Evolutionary conservation across 1,140 invertebrate species (phyloP), one percentile per base, ranked within the genome.

Genomic region (Glossosoma conforme): DNA sequence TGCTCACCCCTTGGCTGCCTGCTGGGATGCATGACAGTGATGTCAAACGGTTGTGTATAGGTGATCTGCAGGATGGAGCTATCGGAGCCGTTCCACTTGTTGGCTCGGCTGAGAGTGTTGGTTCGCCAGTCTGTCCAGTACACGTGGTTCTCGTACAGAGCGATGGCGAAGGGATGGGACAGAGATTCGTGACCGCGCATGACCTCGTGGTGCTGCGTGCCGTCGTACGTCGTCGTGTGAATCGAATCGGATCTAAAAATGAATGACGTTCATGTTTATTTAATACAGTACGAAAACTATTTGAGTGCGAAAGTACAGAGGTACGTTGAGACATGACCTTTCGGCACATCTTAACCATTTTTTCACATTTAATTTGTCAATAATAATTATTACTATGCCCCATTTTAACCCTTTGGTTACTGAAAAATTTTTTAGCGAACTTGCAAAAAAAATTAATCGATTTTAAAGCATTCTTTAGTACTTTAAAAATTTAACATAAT

Each of bases 91-190:
- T 76, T 86, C 85, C 72, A 78, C 68, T 90, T 89, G 60, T 86
- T 82, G 3, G 85, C 86, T 41, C 82, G 67, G 46, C 87, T 78
- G 9, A 91, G 8, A 61, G 77, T 70, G 57, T 85, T 83, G 2
- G 80, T 83, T n/a, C 84, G 71, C 88, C 88, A 91, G 63, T 92
- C 95, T 0, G 92, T 97, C 91, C 94, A 96, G 69, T 93, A 98
- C 0, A 98, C 79, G 62, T 86, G 85, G 56, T 90, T 84, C 60
- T 87, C 84, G 52, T 83, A 86, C 13, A 86, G 76, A 0, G 89
- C 84, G 8, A 97, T 79, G n/a, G 91, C 88, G 72, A 91, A 97
- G 0, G 93, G 92, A 75, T 97, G 94, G 17, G 85, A 82, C 11
- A 94, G 68, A 18, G 79, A 79, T 32, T 84, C 81, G 51, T 79